Conservation (phyloP, 2,797 vertebrate species). For the Premnoplex brunnescens region DNA sequence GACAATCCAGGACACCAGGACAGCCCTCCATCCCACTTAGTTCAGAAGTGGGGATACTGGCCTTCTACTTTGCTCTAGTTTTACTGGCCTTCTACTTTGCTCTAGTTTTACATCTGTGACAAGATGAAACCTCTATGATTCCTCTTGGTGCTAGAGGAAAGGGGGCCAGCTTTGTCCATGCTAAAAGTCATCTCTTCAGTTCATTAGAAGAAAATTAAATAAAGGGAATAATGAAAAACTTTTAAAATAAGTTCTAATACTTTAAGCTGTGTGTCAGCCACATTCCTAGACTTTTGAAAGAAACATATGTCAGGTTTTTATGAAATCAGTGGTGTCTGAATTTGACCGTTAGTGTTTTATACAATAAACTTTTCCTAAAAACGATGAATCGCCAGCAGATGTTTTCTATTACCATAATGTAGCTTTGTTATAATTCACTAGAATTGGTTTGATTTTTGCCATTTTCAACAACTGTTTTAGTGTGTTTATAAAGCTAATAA, state of each 20-base stretch:
- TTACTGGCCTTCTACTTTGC: not conserved
- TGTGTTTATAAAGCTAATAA: slow-evolving; percentile 57
- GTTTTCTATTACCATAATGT: slow-evolving; percentile 36
- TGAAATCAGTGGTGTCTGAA: not conserved
- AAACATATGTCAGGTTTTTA: not conserved
- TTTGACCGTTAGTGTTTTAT: not conserved
- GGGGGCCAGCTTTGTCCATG: not conserved
- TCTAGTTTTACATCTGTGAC: not conserved
- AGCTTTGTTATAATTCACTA: slow-evolving; percentile 51
- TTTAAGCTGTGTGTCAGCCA: not conserved
- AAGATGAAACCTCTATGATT: not conserved
- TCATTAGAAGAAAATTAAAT: not conserved
- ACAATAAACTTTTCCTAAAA: slow-evolving; percentile 51
- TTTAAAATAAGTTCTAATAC: not conserved
- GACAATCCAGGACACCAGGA: not conserved
- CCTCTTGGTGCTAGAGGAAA: not conserved
- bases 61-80: not conserved
- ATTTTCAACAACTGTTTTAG: slow-evolving; percentile 61
- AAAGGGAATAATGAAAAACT: not conserved
- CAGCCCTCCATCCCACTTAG: fast-evolving
- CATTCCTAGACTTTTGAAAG: not conserved
- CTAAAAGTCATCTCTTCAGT: not conserved
- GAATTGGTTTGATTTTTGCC: slow-evolving; percentile 50
- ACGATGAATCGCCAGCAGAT: not conserved
- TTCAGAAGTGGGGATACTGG: not conserved